Base-by-base conservation (phyloP, 2,113 vertebrate genomes). In the Atlantisia rogersi region DNA sequence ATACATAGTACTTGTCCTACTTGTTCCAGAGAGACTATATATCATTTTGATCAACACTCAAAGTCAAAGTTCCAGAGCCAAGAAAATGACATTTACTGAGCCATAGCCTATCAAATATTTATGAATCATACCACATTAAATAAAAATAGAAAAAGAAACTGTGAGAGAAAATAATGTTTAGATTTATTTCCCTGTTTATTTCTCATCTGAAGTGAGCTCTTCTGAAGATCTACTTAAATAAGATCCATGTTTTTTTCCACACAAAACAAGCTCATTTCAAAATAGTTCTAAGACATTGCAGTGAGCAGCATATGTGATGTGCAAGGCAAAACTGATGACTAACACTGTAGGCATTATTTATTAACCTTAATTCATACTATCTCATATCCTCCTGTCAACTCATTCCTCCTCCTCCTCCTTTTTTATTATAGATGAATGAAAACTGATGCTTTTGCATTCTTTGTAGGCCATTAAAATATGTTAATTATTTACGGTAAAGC, bases 361-460 rank as follows among this genome's bases (percentile, higher is more conserved):
- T 88, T 88, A 94, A 84, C 88, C 81, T 93, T 78, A 93, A 86
- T 93, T 95, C 90, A 56, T 71, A 78, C 39, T 74, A 80, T 83
- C 87, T 90, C 73, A 93, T 92, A 96, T 92, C 79, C 71, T 96
- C 26, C 69, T 95, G 92, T 95, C 88, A 94, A 24, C 22, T 82
- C 62, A 91, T 35, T 35, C 35, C 52, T 92, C 25, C 46, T 82
- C 79, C 76, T 90, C 64, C 39, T 71, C 58, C 58, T 73, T 86
- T 93, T 73, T 94, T 93, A 81, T 93, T 88, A 64, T 22, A 90
- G 39, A 88, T 90, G 79, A 90, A 92, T 93, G 85, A 75, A 95
- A 95, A 93, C 69, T 68, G 73, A 67, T 86, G 88, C 12, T 88
- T 86, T 71, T 88, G 35, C 90, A 94, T 97, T 94, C 91, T 93